These are phyloP conservation scores for Aeoliscus strigatus DNA, from an alignment of 2,797 vertebrate genomes.

Conservation along the genomic window DNA sequence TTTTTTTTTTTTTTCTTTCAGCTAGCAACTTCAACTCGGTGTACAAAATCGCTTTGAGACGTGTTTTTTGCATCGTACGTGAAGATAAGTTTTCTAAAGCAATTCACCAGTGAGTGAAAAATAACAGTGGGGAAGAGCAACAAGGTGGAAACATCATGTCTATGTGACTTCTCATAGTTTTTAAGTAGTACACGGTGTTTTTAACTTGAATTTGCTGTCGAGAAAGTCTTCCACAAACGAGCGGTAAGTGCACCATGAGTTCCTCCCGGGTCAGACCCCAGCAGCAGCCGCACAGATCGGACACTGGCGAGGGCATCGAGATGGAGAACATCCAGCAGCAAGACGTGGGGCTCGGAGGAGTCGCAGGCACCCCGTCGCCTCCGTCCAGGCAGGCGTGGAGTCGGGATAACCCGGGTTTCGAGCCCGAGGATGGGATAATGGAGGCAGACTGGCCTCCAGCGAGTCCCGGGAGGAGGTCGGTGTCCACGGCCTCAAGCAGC, in stretches of 20 bases:
- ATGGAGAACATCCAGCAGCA: slow-evolving; percentile 79
- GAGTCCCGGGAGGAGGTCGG: slow-evolving; percentile 75
- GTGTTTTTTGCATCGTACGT: no score
- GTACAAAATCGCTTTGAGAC: not conserved
- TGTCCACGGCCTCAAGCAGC: slow-evolving; percentile 74
- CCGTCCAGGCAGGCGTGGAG: slow-evolving; percentile 95
- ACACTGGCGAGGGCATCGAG: slow-evolving; percentile 72
- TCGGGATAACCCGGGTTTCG: slow-evolving; percentile 91
- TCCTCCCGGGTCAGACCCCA: slow-evolving; percentile 70
- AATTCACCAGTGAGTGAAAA: no score
- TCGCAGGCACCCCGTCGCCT: slow-evolving; percentile 74
- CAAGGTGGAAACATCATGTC: no score
- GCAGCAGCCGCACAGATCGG: slow-evolving; percentile 50
- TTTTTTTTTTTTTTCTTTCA: no score
- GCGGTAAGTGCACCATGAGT: slow-evolving; percentile 69
- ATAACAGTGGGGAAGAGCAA: no score
- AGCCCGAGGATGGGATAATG: slow-evolving; percentile 88
- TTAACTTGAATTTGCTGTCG: no score
- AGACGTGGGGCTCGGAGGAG: slow-evolving; percentile 69
- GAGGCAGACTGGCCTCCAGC: slow-evolving; percentile 88
- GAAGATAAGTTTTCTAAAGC: no score
- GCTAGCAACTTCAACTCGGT: not conserved
- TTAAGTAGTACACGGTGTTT: no score
- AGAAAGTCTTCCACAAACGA: no score
- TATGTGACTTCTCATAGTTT: no score